Evolutionary conservation across 2,113 vertebrate genomes (phyloP).

Genomic region (Heloderma charlesbogerti): DNA sequence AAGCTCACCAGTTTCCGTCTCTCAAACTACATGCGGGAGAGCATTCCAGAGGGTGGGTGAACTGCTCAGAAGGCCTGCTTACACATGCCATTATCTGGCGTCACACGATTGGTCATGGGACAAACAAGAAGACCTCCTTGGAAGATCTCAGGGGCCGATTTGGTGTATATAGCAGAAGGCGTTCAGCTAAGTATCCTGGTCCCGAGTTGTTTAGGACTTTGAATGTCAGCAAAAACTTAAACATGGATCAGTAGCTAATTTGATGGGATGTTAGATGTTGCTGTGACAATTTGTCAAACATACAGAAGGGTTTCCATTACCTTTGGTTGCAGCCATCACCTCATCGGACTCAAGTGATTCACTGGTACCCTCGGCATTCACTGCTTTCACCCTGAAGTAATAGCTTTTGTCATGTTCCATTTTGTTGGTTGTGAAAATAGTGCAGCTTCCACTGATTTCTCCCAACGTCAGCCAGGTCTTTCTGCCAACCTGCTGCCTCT

Average conservation of each 20-base stretch:
- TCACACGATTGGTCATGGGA: no score
- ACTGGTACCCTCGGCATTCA: slow-evolving; percentile 82
- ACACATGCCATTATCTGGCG: no score
- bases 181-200: no score
- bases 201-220: no score
- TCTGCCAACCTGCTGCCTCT: slow-evolving; percentile 80
- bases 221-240: no score
- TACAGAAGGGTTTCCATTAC: slow-evolving; percentile 69
- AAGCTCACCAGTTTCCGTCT: no score
- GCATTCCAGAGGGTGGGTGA: no score
- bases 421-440: slow-evolving; percentile 78
- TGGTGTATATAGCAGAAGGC: no score
- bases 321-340: slow-evolving; percentile 82
- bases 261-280: background rate
- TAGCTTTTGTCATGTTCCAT: slow-evolving; percentile 85
- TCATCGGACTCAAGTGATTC: slow-evolving; percentile 82
- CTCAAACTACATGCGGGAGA: no score
- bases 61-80: no score
- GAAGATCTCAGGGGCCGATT: no score
- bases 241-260: background rate
- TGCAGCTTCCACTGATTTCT: slow-evolving; percentile 71
- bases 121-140: no score
- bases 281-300: background rate
- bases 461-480: slow-evolving; percentile 83
- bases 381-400: slow-evolving; percentile 83